Conservation (phyloP, 92 coral and sea anemone genomes). For the Heliopora coerulea region DNA sequence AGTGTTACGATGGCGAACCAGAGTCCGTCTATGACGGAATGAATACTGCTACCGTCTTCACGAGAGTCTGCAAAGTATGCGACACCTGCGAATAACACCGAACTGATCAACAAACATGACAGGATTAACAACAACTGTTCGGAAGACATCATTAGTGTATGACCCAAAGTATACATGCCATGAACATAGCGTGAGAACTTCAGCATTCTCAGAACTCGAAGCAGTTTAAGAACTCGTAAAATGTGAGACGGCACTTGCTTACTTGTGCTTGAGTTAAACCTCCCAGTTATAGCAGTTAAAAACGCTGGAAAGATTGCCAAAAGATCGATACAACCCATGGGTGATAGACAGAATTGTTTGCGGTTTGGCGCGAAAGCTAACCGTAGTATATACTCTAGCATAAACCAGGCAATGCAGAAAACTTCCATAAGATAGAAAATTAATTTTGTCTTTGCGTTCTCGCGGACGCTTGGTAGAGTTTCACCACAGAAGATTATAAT, state of each 20-base stretch:
- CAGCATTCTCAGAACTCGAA: background rate
- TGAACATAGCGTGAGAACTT: slow-evolving; percentile 2
- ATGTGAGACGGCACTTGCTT: background rate
- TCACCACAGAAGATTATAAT: slow-evolving; percentile 82
- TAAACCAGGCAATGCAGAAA: slow-evolving; percentile 85
- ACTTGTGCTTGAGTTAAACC: background rate
- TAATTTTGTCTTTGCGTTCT: slow-evolving; percentile 57
- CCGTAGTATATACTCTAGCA: slow-evolving; percentile 70
- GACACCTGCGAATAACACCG: background rate
- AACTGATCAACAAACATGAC: background rate
- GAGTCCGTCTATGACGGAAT: background rate
- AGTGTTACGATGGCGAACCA: background rate
- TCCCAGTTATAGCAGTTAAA: slow-evolving; percentile 18
- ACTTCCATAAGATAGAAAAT: slow-evolving; percentile 70
- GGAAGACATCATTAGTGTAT: background rate
- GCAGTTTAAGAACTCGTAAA: slow-evolving; percentile 1
- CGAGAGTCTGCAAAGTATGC: background rate
- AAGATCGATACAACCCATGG: slow-evolving; percentile 73
- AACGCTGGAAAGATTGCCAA: slow-evolving; percentile 78
- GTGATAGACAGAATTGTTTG: slow-evolving; percentile 62
- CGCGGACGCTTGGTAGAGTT: slow-evolving; percentile 74
- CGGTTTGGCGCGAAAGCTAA: slow-evolving; percentile 71
- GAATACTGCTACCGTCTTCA: background rate
- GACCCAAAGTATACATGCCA: background rate
- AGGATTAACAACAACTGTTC: background rate